Evolutionary conservation across 53 echinoderm and acorn worm genomes (phyloP).

Genomic region (Patiria pectinifera): DNA sequence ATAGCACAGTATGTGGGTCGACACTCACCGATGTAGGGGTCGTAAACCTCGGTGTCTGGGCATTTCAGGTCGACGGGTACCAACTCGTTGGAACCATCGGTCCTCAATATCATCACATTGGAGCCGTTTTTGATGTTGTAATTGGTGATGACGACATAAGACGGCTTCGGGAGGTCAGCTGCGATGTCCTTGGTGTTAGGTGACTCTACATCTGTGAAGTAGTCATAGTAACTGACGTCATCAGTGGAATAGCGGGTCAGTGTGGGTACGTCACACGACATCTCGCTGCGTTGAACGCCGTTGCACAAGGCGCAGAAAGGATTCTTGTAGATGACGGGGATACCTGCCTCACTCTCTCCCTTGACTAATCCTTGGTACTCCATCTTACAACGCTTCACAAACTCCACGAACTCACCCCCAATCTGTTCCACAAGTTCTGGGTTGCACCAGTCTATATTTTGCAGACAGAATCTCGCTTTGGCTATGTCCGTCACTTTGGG

Average conservation of each 20-base stretch:
- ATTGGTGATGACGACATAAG: slow-evolving; percentile 69
- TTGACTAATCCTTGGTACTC: slow-evolving; percentile 63
- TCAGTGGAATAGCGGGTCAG: slow-evolving; percentile 23
- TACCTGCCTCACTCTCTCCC: slow-evolving; percentile 11
- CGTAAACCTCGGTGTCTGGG: slow-evolving; percentile 77
- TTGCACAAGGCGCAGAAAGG: slow-evolving; percentile 89
- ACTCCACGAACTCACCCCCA: neutral
- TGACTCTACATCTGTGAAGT: neutral
- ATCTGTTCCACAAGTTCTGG: neutral
- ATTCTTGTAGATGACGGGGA: slow-evolving; percentile 73
- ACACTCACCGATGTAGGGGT: slow-evolving; percentile 84
- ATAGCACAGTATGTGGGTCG: slow-evolving; percentile 81
- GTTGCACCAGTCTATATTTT: slow-evolving; percentile 73
- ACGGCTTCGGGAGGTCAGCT: neutral
- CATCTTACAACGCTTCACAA: slow-evolving; percentile 32
- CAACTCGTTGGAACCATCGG: slow-evolving; percentile 63
- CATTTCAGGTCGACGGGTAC: slow-evolving; percentile 71
- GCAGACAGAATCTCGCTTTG: slow-evolving; percentile 67
- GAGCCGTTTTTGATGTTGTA: slow-evolving; percentile 68
- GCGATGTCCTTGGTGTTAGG: neutral
- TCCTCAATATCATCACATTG: slow-evolving; percentile 59
- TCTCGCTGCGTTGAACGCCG: slow-evolving; percentile 48
- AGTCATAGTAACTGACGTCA: slow-evolving; percentile 41
- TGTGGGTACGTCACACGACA: slow-evolving; percentile 51
- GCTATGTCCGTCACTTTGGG: slow-evolving; percentile 29